Evolutionary conservation across 2,888 invertebrate species (phyloP).

Genomic region (Pachliopta kotzebuea): DNA sequence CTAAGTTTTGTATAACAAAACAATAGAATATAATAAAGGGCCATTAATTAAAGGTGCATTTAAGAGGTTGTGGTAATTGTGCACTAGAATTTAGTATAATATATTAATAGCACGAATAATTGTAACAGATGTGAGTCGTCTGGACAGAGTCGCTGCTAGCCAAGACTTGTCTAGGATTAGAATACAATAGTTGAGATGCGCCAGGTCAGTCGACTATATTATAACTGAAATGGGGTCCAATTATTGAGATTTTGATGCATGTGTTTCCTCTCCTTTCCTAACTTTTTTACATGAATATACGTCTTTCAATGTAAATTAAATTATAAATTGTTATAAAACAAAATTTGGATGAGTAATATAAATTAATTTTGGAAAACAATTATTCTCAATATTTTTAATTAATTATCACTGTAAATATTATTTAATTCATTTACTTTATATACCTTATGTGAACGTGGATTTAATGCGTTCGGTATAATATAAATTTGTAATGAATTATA

Average conservation of each 20-base stretch:
- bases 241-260: background rate
- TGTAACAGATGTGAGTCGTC: constrained; percentile 12
- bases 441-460: too few species aligned
- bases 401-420: too few species aligned
- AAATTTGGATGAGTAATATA: too few species aligned
- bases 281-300: too few species aligned
- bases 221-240: constrained; percentile 3
- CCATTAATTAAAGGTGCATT: too few species aligned
- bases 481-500: background rate
- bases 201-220: constrained; percentile 11
- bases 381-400: too few species aligned
- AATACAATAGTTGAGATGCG: constrained; percentile 10
- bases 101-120: constrained; percentile 7
- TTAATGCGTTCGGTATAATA: background rate
- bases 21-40: too few species aligned
- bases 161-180: constrained; percentile 20
- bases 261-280: background rate
- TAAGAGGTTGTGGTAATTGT: background rate
- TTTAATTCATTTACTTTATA: too few species aligned
- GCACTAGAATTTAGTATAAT: background rate
- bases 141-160: constrained; percentile 12
- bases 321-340: too few species aligned
- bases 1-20: too few species aligned
- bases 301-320: too few species aligned
- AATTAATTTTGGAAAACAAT: too few species aligned